A percentile compares a stretch with the other conserved stretches of the same genome.
Conservation (phyloP, 1,140 invertebrate species). For the Drosophila repletoides region DNA sequence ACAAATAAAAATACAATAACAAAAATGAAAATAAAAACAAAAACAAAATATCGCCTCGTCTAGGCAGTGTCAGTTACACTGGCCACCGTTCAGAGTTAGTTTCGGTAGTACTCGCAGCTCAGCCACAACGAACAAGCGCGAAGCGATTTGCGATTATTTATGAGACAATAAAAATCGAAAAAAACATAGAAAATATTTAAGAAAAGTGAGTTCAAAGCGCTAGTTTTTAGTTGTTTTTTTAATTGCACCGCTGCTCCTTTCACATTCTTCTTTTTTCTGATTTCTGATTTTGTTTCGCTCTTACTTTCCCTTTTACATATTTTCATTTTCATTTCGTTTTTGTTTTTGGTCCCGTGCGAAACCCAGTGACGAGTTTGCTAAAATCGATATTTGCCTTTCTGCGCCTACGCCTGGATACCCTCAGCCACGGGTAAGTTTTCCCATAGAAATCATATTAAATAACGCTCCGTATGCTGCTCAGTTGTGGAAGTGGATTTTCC, state of each 20-base stretch:
- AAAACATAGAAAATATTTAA: background rate
- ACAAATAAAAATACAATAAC: slow-evolving; percentile 14
- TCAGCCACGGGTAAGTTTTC: slow-evolving; percentile 47
- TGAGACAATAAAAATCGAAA: background rate
- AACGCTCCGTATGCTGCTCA: background rate
- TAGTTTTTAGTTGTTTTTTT: background rate
- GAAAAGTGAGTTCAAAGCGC: slow-evolving; percentile 15
- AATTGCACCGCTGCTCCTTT: background rate
- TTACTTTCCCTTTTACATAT: too few species aligned
- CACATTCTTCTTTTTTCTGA: slow-evolving; percentile 6
- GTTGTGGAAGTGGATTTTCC: background rate
- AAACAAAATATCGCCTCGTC: background rate
- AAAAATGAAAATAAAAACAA: background rate
- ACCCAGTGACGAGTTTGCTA: slow-evolving; percentile 38
- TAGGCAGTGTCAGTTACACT: slow-evolving; percentile 8
- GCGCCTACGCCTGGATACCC: slow-evolving; percentile 28
- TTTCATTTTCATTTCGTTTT: background rate
- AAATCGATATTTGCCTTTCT: slow-evolving; percentile 56
- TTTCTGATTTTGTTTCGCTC: background rate
- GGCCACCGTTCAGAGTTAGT: slow-evolving; percentile 12
- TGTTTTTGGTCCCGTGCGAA: background rate
- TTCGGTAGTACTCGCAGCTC: slow-evolving; percentile 12
- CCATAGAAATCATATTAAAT: background rate
- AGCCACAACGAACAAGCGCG: slow-evolving; percentile 18
- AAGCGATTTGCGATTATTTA: background rate